Evolutionary conservation across 2,888 invertebrate genomes (phyloP), one percentile per base, ranked within the genome.

Genomic region (Rotaria sp.): DNA sequence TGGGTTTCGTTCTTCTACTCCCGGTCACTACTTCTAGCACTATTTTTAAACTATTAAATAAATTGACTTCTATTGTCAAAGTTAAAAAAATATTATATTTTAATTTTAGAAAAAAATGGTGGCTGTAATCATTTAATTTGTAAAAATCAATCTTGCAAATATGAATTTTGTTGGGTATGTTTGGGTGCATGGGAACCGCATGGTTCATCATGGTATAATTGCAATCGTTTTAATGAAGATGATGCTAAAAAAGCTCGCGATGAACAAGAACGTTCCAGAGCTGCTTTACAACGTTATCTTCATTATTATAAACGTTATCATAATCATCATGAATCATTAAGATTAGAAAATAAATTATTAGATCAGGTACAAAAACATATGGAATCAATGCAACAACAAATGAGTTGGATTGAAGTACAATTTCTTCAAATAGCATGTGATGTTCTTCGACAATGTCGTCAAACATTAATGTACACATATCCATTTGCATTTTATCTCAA

Each of bases 341-440:
- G 96, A 92, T 96, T 99, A 92, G 98, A 99, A 93, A 94, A 95
- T 4, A 88, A 92, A 93, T 93, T 98, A 87, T 97, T 97, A 92
- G 95, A 96, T 13, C 95, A 95, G 87, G 95, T 97, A 87, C 96
- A 96, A 92, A 95, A 95, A 91, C 98, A 98, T 93, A 98, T 99
- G 97, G 97, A 97, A 91, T 97, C 97, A 92, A 97, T 99, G 97
- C 98, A 99, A 91, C 85, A 87, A 59, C 96, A 96, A 91, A 97
- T 98, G 97, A 96, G 96, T 88, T 99, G 98, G 98, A 98, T 98
- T 90, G 98, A 99, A 94, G 97, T 97, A 88, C 98, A 99, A 93
- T 99, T 98, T 92, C 93, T 99, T 89, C 96, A 96, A 92, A 96
- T 96, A 92, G 98, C 98, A 87, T 92, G 93, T n/a, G 92, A 92